These are phyloP conservation scores for Sylvilagus floridanus DNA, from an alignment of 2,797 vertebrate genomes.

Conservation along the genomic window DNA sequence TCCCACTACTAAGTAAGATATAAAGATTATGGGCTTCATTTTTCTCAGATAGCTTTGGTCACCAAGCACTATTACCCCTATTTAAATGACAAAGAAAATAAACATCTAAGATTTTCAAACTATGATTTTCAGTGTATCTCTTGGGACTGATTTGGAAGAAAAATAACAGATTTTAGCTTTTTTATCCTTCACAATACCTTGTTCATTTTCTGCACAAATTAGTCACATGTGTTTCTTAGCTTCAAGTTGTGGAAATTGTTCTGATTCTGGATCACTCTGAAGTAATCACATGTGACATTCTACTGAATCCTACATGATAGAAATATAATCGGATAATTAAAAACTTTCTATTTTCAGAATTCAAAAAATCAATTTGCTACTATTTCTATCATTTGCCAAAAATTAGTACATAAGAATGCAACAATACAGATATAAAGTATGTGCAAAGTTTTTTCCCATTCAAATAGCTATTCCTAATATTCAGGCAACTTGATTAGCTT, in stretches of 20 bases:
- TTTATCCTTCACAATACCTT: neutral
- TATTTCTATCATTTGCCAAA: neutral
- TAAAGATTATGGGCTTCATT: neutral
- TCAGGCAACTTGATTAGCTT: neutral
- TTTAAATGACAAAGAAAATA: neutral
- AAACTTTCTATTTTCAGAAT: neutral
- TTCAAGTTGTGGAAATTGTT: neutral
- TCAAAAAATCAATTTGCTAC: neutral
- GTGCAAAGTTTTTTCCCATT: neutral
- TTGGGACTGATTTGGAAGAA: neutral
- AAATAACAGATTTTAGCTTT: neutral
- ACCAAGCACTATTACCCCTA: neutral
- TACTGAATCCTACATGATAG: neutral
- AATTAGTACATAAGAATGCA: neutral
- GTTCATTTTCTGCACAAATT: neutral
- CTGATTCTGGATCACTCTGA: neutral
- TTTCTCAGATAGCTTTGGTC: neutral
- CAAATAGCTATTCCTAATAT: neutral
- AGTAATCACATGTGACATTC: neutral
- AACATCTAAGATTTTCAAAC: conserved; percentile 9
- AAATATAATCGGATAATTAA: neutral
- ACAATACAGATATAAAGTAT: neutral
- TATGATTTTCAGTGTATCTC: neutral
- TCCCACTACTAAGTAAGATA: neutral
- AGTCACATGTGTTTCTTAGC: accelerated